A percentile compares a stretch with the other conserved stretches of the same genome.
Evolutionary conservation across 30 jellyfish, hydroid and myxozoan species (phyloP).

Genomic region (Chrysaora quinquecirrha): DNA sequence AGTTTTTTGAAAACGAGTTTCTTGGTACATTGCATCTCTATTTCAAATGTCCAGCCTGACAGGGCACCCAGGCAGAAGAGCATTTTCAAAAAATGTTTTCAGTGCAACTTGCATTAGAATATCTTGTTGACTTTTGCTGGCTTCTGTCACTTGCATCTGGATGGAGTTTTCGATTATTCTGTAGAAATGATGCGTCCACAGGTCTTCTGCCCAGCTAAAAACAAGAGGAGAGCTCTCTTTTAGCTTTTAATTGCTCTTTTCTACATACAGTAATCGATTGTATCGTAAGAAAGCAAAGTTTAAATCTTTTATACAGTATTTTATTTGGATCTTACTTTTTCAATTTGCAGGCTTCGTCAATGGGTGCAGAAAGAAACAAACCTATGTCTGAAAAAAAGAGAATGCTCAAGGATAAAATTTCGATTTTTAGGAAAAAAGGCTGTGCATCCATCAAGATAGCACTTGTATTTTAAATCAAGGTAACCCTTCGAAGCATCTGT

Average conservation of each 20-base stretch:
- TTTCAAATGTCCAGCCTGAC: conserved; percentile 36
- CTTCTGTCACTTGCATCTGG: conserved; percentile 64
- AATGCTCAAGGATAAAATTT: neutral
- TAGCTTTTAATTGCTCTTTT: no score
- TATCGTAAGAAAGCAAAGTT: no score
- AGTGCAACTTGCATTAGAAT: conserved; percentile 69
- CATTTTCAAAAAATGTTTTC: conserved; percentile 70
- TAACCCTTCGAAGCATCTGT: no score
- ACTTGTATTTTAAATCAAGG: no score
- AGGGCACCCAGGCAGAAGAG: conserved; percentile 85
- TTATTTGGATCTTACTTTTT: conserved; percentile 33
- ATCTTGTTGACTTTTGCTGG: conserved; percentile 73
- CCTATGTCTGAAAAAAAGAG: conserved; percentile 59
- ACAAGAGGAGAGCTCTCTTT: neutral
- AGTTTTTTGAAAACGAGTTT: no score
- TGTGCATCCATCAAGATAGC: no score
- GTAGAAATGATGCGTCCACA: conserved; percentile 55
- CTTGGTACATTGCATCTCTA: neutral
- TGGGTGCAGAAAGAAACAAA: conserved; percentile 73
- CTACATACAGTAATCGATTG: no score
- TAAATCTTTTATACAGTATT: no score
- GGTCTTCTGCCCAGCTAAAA: conserved; percentile 73
- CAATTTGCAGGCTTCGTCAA: conserved; percentile 40
- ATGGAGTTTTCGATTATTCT: conserved; percentile 72
- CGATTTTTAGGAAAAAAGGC: no score